Conservation (phyloP, 2,113 vertebrate species). For the Phodopus roborovskii region DNA sequence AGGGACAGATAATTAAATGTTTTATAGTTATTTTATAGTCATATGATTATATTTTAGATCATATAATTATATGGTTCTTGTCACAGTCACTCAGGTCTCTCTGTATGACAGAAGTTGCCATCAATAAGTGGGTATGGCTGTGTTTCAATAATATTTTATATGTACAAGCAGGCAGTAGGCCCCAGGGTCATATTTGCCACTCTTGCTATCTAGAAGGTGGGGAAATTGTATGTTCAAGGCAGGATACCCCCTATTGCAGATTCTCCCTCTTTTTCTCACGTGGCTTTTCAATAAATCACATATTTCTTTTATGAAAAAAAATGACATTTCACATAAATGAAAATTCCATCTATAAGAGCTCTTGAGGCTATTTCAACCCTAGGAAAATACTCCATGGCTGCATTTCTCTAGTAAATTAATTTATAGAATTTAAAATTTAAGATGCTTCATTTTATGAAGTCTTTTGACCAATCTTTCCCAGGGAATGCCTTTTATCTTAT, state of each 20-base stretch:
- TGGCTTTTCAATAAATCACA: not conserved
- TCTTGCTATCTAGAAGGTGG: not conserved
- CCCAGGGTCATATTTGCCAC: not conserved
- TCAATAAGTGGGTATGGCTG: not conserved
- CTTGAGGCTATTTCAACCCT: not conserved
- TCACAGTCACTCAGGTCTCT: not conserved
- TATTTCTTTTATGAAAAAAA: slow-evolving; percentile 26
- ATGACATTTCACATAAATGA: not conserved
- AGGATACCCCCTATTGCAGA: not conserved
- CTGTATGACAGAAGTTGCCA: not conserved
- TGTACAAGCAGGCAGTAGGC: not conserved
- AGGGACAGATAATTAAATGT: not conserved
- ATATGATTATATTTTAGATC: too few species aligned
- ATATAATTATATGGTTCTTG: not conserved
- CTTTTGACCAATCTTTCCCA: slow-evolving; percentile 35
- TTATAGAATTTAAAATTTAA: not conserved
- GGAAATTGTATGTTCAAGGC: not conserved
- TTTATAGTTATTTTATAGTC: not conserved
- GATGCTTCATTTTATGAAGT: slow-evolving; percentile 28
- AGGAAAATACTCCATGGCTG: not conserved
- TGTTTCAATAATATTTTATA: not conserved
- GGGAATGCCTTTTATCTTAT: slow-evolving; percentile 52
- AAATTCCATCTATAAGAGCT: not conserved
- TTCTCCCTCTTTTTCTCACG: not conserved
- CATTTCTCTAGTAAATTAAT: not conserved